These are phyloP conservation scores for Caenorhabditis drosophilae DNA, from an alignment of 2,888 invertebrate genomes.

Conservation along the genomic window DNA sequence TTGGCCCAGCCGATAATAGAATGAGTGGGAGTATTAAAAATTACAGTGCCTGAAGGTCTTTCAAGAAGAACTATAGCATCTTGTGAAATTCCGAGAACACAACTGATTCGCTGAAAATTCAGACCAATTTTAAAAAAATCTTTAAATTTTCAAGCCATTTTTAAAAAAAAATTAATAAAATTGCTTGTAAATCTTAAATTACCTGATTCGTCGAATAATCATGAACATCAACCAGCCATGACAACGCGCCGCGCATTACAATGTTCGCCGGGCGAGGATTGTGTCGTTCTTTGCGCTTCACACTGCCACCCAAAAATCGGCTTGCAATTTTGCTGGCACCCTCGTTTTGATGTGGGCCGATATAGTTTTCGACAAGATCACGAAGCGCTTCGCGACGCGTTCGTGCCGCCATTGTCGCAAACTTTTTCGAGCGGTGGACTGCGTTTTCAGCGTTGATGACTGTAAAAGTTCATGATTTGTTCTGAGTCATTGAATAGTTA, in stretches of 20 bases:
- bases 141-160: too few species aligned
- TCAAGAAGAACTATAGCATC: constrained; percentile 88
- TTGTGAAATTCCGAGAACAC: constrained; percentile 76
- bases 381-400: constrained; percentile 93
- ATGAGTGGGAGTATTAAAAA: constrained; percentile 84
- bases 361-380: constrained; percentile 74
- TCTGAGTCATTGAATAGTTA: not conserved
- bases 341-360: constrained; percentile 66
- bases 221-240: constrained; percentile 72
- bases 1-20: constrained; percentile 79
- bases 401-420: constrained; percentile 92
- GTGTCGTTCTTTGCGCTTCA: constrained; percentile 77
- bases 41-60: constrained; percentile 81
- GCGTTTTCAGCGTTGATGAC: constrained; percentile 96
- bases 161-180: not conserved
- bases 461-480: constrained; percentile 61
- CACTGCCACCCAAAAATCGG: constrained; percentile 67
- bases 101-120: constrained; percentile 26
- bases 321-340: constrained; percentile 65
- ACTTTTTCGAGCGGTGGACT: constrained; percentile 92
- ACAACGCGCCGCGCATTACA: constrained; percentile 69
- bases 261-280: constrained; percentile 77
- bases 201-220: constrained; percentile 60
- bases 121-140: not conserved
- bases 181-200: not conserved